Evolutionary conservation across 2,888 invertebrate species (phyloP).

Genomic region (Oscheius sp.): DNA sequence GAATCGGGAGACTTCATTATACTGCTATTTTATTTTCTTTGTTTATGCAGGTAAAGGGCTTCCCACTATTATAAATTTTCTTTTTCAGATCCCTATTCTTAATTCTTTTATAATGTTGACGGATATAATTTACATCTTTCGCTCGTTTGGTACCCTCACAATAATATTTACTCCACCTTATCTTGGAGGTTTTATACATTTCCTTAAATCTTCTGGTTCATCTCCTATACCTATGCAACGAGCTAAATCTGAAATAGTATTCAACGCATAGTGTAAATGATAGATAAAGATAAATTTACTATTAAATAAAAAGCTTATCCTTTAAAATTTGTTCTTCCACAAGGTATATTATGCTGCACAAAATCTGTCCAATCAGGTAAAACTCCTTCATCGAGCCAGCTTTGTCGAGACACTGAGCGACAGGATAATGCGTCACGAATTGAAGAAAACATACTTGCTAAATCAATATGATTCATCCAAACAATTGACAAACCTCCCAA

Average conservation of each 20-base stretch:
- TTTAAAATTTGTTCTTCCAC: not conserved
- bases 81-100: slow-evolving; percentile 17
- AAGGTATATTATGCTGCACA: slow-evolving; percentile 12
- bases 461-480: too few species aligned
- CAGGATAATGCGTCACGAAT: slow-evolving; percentile 17
- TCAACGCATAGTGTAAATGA: slow-evolving; percentile 5
- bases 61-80: not conserved
- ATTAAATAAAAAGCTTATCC: slow-evolving; percentile 5
- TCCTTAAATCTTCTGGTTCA: slow-evolving; percentile 24
- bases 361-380: slow-evolving; percentile 33
- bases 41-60: slow-evolving; percentile 6
- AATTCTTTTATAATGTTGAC: not conserved
- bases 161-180: slow-evolving; percentile 21
- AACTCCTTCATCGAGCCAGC: slow-evolving; percentile 7
- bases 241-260: slow-evolving; percentile 12
- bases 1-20: slow-evolving; percentile 15
- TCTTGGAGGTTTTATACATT: slow-evolving; percentile 28
- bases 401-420: slow-evolving; percentile 19
- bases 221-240: slow-evolving; percentile 1
- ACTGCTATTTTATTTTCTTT: slow-evolving; percentile 1
- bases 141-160: slow-evolving; percentile 16
- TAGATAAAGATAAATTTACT: not conserved
- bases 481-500: slow-evolving; percentile 16
- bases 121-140: slow-evolving; percentile 1
- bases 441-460: slow-evolving; percentile 21